Evolutionary conservation across 2,113 vertebrate species (phyloP).

Genomic region (Leiothrix lutea): DNA sequence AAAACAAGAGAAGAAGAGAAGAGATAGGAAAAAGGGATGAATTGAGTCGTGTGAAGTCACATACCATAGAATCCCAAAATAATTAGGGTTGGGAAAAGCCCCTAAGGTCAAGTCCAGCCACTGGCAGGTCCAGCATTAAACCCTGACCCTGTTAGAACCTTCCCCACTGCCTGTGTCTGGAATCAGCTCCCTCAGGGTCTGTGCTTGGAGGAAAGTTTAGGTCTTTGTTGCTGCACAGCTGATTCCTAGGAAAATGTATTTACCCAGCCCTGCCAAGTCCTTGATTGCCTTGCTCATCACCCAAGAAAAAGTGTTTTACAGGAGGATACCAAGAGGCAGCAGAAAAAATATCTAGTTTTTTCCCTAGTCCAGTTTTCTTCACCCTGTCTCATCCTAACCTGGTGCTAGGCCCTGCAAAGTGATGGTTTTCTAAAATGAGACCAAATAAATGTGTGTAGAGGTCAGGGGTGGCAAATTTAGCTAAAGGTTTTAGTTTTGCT

Average conservation of each 20-base stretch:
- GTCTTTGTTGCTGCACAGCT: background rate
- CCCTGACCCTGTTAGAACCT: too few species aligned
- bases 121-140: background rate
- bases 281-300: background rate
- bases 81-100: background rate
- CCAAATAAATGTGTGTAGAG: conserved; percentile 18
- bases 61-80: background rate
- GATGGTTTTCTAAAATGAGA: background rate
- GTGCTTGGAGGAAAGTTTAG: background rate
- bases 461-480: conserved; percentile 19
- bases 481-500: conserved; percentile 56
- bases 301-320: background rate
- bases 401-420: background rate
- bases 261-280: background rate
- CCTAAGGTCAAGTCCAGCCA: background rate
- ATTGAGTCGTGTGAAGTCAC: background rate
- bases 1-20: background rate
- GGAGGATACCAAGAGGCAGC: background rate
- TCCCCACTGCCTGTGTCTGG: background rate
- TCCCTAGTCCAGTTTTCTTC: background rate
- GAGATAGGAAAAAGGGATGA: background rate
- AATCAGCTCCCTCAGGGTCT: rapidly evolving
- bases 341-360: background rate
- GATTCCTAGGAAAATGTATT: background rate
- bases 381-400: background rate